Evolutionary conservation across 2,888 invertebrate genomes (phyloP).

Genomic region (Hirtodrosophila cameraria): DNA sequence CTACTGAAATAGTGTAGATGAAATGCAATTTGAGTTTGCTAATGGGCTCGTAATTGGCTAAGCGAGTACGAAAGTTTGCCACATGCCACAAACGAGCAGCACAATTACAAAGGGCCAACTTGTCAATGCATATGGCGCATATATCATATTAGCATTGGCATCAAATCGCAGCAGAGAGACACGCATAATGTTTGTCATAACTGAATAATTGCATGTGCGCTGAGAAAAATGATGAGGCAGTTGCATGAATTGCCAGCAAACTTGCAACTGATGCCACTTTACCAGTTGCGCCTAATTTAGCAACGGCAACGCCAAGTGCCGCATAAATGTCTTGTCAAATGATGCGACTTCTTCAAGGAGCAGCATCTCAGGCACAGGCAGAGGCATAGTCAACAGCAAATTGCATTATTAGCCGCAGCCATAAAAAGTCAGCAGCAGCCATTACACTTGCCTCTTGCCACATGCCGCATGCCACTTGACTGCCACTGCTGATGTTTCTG

Average conservation of each 20-base stretch:
- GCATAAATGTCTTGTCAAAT: constrained; percentile 78
- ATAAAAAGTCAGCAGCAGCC: constrained; percentile 60
- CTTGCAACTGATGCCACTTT: constrained; percentile 46
- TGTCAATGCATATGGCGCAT: constrained; percentile 47
- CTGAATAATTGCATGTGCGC: constrained; percentile 66
- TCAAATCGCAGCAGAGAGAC: constrained; percentile 23
- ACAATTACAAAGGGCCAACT: constrained; percentile 32
- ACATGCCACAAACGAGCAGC: constrained; percentile 34
- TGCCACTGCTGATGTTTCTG: constrained; percentile 1
- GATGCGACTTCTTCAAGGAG: constrained; percentile 71
- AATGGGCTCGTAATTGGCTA: constrained; percentile 39
- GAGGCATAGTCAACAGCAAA: constrained; percentile 59
- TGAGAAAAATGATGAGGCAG: constrained; percentile 23
- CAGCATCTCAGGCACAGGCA: constrained; percentile 18
- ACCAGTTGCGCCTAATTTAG: constrained; percentile 76
- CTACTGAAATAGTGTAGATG: constrained; percentile 14
- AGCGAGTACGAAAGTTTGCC: constrained; percentile 16
- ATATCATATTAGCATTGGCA: constrained; percentile 54
- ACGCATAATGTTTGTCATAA: constrained; percentile 71
- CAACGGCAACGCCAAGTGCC: constrained; percentile 77
- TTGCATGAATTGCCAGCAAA: constrained; percentile 6
- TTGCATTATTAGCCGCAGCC: constrained; percentile 76
- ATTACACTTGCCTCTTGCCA: constrained; percentile 1
- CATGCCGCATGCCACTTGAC: constrained; percentile 5
- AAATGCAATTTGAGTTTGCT: constrained; percentile 25